Evolutionary conservation across 1,140 invertebrate genomes (phyloP).

Genomic region (Fopius arisanus): DNA sequence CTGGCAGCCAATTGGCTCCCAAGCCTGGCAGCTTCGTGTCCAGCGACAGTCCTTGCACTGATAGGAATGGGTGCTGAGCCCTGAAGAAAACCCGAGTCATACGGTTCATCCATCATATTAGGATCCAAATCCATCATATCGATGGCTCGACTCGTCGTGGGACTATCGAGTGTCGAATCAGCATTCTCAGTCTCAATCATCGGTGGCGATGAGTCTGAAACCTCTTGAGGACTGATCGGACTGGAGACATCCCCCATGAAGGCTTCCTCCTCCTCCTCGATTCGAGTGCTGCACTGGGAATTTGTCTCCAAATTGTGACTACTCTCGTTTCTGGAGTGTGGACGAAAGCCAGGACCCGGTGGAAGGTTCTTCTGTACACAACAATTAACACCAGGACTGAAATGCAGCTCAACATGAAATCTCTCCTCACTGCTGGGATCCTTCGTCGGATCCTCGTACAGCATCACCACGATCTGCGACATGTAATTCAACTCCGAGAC

Average conservation of each 20-base stretch:
- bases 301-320: conserved; percentile 59
- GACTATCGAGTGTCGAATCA: conserved; percentile 56
- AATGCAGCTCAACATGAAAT: conserved; percentile 97
- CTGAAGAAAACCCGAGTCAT: conserved; percentile 62
- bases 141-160: conserved; percentile 57
- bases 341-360: conserved; percentile 90
- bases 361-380: conserved; percentile 94
- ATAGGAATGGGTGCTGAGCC: conserved; percentile 63
- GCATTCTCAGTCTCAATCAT: conserved; percentile 49
- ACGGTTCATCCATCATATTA: conserved; percentile 63
- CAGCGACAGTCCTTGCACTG: conserved; percentile 76
- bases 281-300: conserved; percentile 67
- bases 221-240: conserved; percentile 35
- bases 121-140: conserved; percentile 64
- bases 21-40: conserved; percentile 78
- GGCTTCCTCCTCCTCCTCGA: conserved; percentile 70
- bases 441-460: conserved; percentile 99
- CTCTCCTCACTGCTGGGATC: conserved; percentile 88
- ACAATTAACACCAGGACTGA: conserved; percentile 96
- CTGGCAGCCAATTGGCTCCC: conserved; percentile 75
- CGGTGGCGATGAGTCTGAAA: conserved; percentile 49
- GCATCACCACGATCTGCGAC: conserved; percentile 98
- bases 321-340: conserved; percentile 85
- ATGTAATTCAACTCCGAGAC: conserved; percentile 99
- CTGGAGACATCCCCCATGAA: conserved; percentile 49